These are phyloP conservation scores for Ctenoplectra terminalis DNA, from an alignment of 1,140 invertebrate genomes.

Conservation along the genomic window DNA sequence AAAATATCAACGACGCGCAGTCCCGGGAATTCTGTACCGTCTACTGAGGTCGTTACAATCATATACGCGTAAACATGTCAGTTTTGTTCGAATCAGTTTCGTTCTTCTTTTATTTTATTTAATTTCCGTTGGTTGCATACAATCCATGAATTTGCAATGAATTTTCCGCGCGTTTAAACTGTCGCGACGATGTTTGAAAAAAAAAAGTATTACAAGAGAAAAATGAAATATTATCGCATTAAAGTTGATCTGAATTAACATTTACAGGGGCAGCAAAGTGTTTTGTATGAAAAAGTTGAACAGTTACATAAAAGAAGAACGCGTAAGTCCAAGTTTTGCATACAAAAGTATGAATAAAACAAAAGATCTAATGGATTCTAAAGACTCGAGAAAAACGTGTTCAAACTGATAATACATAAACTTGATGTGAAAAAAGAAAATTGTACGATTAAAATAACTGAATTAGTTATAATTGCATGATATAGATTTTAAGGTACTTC, in stretches of 20 bases:
- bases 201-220: no score
- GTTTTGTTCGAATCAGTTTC: neutral
- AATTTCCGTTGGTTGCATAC: neutral
- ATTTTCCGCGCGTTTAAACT: neutral
- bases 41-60: neutral
- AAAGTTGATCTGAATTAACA: slow-evolving; percentile 9
- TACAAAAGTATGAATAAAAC: neutral
- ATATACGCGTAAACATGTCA: neutral
- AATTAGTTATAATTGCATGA: neutral
- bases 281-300: neutral
- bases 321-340: neutral
- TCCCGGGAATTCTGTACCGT: neutral
- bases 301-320: neutral
- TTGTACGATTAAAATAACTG: neutral
- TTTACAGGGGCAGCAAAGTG: neutral
- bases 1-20: slow-evolving; percentile 45
- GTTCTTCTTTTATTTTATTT: neutral
- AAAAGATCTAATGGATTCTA: neutral
- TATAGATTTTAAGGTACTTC: neutral
- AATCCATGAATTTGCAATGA: slow-evolving; percentile 29
- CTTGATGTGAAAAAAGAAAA: no score
- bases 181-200: neutral
- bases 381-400: no score
- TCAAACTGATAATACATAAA: no score
- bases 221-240: neutral